phyloP scores from a whole-genome alignment of 2,797 vertebrate genomes.

The Siniperca scherzeri region DNA sequence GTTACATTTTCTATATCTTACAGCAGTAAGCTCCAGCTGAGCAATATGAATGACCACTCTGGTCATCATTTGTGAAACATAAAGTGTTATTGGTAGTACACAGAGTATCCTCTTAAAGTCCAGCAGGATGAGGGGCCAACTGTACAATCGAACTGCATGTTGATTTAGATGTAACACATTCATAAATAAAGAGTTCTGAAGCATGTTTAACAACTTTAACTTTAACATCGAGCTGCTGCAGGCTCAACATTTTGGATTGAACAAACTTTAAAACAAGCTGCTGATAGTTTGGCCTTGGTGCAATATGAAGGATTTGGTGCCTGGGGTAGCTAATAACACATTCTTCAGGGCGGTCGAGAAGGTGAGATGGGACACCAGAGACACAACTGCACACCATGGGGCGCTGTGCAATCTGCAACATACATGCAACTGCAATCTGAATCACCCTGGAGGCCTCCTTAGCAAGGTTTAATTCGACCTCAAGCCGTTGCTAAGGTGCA shows the following conservation, averaged over 20 bases:
- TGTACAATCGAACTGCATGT: constrained; percentile 11
- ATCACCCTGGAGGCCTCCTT: constrained; percentile 39
- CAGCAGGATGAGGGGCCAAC: constrained; percentile 8
- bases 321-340: constrained; percentile 36
- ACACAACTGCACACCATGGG: constrained; percentile 32
- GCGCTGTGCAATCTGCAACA: constrained; percentile 44
- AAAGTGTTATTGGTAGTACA: not conserved
- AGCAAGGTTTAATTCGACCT: constrained; percentile 35
- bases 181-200: constrained; percentile 40
- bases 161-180: constrained; percentile 36
- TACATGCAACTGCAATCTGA: constrained; percentile 34
- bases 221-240: constrained; percentile 9
- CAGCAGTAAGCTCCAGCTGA: not conserved
- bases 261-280: constrained; percentile 30
- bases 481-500: not conserved
- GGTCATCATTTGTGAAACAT: constrained; percentile 12
- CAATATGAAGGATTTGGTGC: constrained; percentile 10
- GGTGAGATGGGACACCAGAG: constrained; percentile 39
- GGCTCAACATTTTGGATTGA: constrained; percentile 23
- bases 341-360: constrained; percentile 23
- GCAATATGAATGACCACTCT: not conserved
- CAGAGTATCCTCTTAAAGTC: not conserved
- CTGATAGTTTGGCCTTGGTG: constrained; percentile 23
- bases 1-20: not conserved
- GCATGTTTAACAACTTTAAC: constrained; percentile 7